Evolutionary conservation across 2,113 vertebrate species (phyloP), one percentile per base, ranked within the genome.

Genomic region (Aegotheles bennettii): DNA sequence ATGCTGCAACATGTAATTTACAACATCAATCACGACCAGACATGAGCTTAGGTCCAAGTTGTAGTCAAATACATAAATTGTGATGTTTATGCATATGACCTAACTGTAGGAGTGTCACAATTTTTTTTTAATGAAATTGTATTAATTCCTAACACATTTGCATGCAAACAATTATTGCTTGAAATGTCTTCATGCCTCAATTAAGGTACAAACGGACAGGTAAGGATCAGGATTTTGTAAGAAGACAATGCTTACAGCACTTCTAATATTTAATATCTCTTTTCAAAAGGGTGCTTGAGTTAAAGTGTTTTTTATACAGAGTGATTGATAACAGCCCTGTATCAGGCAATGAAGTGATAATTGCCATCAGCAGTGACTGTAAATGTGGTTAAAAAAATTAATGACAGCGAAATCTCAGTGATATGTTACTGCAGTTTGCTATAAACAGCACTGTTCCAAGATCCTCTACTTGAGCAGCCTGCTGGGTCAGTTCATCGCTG

Each of bases 361-460:
- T 79, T 77, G 6, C 29, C 45, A 42, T 64, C 54, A 71, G 48
- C 38, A 65, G 40, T 77, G 75, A 82, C 47, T 90, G 76, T 50
- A 88, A 87, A 93, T 87, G 89, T 85, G 92, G 13, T 67, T 78
- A 96, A 84, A 76, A 43, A 81, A 68, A 47, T 19, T 64, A 91
- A 33, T 7, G 16, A 57, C 36, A 87, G 71, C 56, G 73, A 42
- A 56, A 21, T 88, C 16, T 56, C 28, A 69, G 59, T 82, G 36
- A 48, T 47, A 20, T 3, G 79, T 82, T 71, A 75, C 13, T 81
- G 56, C 25, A 70, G 81, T 50, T n/a, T 33, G 15, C 57, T 87
- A 4, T 6, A 36, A n/a, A 26, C 60, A 16, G 40, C 7, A 25
- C 19, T 50, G 75, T 71, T 24, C 42, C 70, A 20, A 31, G 65